Evolutionary conservation across 1,140 invertebrate genomes (phyloP).

Genomic region (Vanessa atalanta): DNA sequence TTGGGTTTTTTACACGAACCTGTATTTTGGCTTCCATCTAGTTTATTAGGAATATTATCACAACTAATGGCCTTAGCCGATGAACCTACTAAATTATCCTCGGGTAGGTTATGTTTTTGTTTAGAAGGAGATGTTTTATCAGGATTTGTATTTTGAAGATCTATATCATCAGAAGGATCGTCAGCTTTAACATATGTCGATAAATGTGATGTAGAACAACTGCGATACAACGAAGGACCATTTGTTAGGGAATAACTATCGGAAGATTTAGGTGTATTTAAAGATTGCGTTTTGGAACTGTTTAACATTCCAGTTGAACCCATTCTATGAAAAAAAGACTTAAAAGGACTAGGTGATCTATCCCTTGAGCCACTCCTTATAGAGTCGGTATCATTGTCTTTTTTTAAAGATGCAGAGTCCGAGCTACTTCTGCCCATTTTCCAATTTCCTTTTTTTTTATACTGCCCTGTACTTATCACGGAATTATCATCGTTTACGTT

Average conservation of each 20-base stretch:
- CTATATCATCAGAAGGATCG: slow-evolving; percentile 89
- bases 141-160: slow-evolving; percentile 81
- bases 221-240: slow-evolving; percentile 83
- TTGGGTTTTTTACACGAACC: slow-evolving; percentile 82
- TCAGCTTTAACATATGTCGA: slow-evolving; percentile 89
- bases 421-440: slow-evolving; percentile 79
- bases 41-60: slow-evolving; percentile 82
- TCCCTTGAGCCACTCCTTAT: slow-evolving; percentile 76
- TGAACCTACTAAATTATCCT: slow-evolving; percentile 73
- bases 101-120: slow-evolving; percentile 62
- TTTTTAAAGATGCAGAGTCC: slow-evolving; percentile 71
- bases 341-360: slow-evolving; percentile 84
- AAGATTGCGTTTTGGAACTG: slow-evolving; percentile 80
- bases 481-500: slow-evolving; percentile 56
- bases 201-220: slow-evolving; percentile 88
- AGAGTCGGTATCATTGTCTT: slow-evolving; percentile 72
- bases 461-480: slow-evolving; percentile 60
- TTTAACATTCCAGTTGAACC: slow-evolving; percentile 89
- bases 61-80: slow-evolving; percentile 83
- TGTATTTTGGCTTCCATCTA: slow-evolving; percentile 73
- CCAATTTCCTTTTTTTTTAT: slow-evolving; percentile 78
- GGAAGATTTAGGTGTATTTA: slow-evolving; percentile 70
- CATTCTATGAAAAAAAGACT: slow-evolving; percentile 87
- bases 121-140: slow-evolving; percentile 65
- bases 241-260: slow-evolving; percentile 78